Conservation (phyloP, 2,888 invertebrate species). For the Alitta virens region DNA sequence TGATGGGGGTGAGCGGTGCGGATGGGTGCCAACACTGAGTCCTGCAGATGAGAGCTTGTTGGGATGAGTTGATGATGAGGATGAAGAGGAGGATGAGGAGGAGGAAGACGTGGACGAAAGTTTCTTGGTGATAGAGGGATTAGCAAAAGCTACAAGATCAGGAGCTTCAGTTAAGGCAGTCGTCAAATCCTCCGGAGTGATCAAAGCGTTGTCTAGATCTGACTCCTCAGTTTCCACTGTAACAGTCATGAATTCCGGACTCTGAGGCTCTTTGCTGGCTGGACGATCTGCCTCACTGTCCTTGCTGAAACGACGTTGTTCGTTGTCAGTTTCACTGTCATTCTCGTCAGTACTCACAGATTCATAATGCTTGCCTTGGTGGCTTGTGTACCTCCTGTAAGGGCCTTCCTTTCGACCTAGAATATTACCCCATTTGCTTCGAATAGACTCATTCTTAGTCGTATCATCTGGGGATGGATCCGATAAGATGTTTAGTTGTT, state of each 20-base stretch:
- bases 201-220: constrained; percentile 5
- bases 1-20: too few relatives aligned
- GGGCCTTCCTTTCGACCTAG: not conserved
- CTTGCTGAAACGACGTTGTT: not conserved
- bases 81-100: not conserved
- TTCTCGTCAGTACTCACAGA: constrained; percentile 8
- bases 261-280: not conserved
- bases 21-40: not conserved
- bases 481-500: not conserved
- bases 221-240: constrained; percentile 14
- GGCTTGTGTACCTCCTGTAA: not conserved
- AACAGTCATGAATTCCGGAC: constrained; percentile 5
- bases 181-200: not conserved
- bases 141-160: not conserved
- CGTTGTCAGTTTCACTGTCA: not conserved
- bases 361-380: constrained; percentile 13
- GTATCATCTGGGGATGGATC: not conserved
- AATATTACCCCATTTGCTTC: not conserved
- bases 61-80: not conserved
- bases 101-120: not conserved
- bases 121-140: not conserved
- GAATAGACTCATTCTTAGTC: not conserved
- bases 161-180: not conserved
- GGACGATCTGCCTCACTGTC: not conserved
- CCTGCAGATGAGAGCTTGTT: not conserved